Percentiles rank a stretch among this genome's conserved stretches.
These are phyloP conservation scores for Erythrolamprus reginae DNA, from an alignment of 2,113 vertebrate genomes.

Conservation along the genomic window DNA sequence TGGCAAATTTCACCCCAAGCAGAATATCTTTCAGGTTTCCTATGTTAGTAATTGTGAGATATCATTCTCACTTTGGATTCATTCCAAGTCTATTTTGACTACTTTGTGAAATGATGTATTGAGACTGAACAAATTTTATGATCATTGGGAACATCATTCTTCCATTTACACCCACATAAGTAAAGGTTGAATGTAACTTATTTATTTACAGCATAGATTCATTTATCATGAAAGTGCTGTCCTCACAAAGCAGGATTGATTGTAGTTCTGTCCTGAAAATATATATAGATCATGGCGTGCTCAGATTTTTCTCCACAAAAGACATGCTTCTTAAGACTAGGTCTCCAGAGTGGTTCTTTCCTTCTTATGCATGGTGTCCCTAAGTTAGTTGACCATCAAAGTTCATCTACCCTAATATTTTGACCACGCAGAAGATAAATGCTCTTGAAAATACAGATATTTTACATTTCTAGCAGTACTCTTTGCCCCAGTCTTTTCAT, in stretches of 20 bases:
- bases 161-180: not conserved
- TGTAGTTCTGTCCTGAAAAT: not conserved
- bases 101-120: not conserved
- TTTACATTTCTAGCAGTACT: conserved; percentile 4
- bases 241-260: not conserved
- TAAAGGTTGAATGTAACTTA: not conserved
- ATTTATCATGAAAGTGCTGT: not conserved
- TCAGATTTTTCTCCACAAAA: not conserved
- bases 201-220: not conserved
- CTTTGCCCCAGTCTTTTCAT: conserved; percentile 23
- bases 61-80: not conserved
- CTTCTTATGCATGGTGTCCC: not conserved
- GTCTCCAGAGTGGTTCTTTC: too few relatives aligned
- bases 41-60: not conserved
- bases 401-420: not conserved
- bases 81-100: not conserved
- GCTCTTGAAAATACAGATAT: not conserved
- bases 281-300: not conserved
- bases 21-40: not conserved
- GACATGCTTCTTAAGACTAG: not conserved
- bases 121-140: not conserved
- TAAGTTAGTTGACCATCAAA: not conserved
- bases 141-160: not conserved
- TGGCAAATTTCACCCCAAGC: not conserved
- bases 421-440: not conserved